phyloP scores from a whole-genome alignment of 2,797 vertebrate genomes.

The Arnoldichthys spilopterus region DNA sequence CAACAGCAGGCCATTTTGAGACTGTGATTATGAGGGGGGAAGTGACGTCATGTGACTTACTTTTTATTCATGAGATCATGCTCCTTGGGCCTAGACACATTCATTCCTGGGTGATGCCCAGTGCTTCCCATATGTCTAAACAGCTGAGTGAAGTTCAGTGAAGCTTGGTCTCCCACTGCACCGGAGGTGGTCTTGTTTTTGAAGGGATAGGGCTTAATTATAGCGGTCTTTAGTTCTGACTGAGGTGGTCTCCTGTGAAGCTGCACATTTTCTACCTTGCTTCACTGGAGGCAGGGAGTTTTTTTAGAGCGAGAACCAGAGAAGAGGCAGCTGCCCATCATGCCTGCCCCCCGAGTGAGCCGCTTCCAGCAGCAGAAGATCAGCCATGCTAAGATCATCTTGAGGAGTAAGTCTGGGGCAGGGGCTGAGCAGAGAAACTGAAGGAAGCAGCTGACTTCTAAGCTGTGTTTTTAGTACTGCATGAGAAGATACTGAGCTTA shows the following conservation, averaged over 20 bases:
- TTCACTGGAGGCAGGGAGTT: neutral
- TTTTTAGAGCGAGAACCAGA: slow-evolving; percentile 26
- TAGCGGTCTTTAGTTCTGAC: neutral
- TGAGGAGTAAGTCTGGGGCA: slow-evolving; percentile 73
- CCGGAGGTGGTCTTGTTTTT: slow-evolving; percentile 2
- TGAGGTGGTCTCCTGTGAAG: slow-evolving; percentile 12
- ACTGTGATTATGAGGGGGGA: slow-evolving; percentile 34
- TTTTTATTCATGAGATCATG: slow-evolving; percentile 63
- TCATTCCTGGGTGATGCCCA: slow-evolving; percentile 27
- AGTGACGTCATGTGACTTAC: slow-evolving; percentile 30
- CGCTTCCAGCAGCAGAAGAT: slow-evolving; percentile 67
- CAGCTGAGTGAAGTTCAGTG: neutral
- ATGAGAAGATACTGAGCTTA: neutral
- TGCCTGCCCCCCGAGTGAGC: slow-evolving; percentile 66
- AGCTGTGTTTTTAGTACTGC: neutral
- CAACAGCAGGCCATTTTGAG: slow-evolving; percentile 50
- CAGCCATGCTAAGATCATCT: slow-evolving; percentile 72
- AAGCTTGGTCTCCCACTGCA: neutral
- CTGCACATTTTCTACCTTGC: neutral
- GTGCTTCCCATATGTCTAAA: neutral
- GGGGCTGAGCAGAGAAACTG: neutral
- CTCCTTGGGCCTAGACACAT: slow-evolving; percentile 50
- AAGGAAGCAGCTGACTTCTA: neutral
- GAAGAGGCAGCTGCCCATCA: slow-evolving; percentile 41
- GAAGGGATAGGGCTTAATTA: neutral